Evolutionary conservation across 2,888 invertebrate species (phyloP).

Genomic region (Daptonema setosum): DNA sequence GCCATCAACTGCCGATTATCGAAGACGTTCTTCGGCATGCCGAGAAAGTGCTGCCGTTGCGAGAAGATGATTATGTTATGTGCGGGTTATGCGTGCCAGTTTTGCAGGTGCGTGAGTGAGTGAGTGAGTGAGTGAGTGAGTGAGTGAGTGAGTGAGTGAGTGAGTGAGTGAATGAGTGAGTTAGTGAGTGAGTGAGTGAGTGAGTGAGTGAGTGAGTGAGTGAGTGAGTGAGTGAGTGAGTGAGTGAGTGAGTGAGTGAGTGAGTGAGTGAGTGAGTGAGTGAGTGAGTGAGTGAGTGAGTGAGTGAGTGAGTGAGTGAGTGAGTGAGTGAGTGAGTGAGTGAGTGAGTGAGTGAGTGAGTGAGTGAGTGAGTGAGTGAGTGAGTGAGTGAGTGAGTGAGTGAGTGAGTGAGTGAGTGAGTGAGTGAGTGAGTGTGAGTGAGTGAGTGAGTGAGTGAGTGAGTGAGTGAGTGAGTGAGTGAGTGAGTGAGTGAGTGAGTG

Average conservation of each 20-base stretch:
- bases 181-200: background rate
- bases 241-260: background rate
- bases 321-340: background rate
- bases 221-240: background rate
- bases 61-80: conserved; percentile 7
- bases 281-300: background rate
- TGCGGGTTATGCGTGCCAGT: conserved; percentile 9
- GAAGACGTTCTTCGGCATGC: conserved; percentile 9
- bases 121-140: background rate
- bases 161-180: too few relatives aligned
- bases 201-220: background rate
- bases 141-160: background rate
- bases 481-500: background rate
- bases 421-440: background rate
- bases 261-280: background rate
- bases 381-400: background rate
- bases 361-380: background rate
- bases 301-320: background rate
- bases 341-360: background rate
- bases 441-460: background rate
- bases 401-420: background rate
- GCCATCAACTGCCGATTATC: conserved; percentile 9
- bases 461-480: background rate
- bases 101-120: conserved; percentile 6
- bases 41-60: conserved; percentile 8